These are phyloP conservation scores for Musca domestica DNA, from an alignment of 1,140 invertebrate species.

Conservation along the genomic window DNA sequence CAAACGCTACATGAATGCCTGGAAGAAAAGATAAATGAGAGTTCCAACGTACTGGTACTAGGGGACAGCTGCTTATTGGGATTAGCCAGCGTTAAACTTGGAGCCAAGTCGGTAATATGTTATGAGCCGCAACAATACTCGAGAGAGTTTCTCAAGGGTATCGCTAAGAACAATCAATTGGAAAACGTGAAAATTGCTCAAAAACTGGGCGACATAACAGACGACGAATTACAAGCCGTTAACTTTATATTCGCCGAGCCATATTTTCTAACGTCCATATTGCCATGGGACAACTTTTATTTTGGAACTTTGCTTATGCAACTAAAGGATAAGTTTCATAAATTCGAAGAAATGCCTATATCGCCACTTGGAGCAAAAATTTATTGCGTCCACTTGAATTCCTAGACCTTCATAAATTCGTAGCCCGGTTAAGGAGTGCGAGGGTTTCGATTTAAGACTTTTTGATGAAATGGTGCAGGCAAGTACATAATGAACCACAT, in stretches of 20 bases:
- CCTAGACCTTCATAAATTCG: constrained; percentile 90
- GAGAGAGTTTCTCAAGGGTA: constrained; percentile 61
- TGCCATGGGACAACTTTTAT: constrained; percentile 89
- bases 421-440: constrained; percentile 73
- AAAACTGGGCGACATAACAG: constrained; percentile 51
- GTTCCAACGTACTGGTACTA: constrained; percentile 69
- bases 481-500: constrained; percentile 32
- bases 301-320: constrained; percentile 69
- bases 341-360: constrained; percentile 53
- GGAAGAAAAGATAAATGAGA: constrained; percentile 57
- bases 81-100: constrained; percentile 69
- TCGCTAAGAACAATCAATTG: constrained; percentile 59
- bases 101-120: constrained; percentile 70
- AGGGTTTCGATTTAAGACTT: constrained; percentile 78
- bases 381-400: constrained; percentile 81
- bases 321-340: constrained; percentile 52
- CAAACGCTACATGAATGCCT: constrained; percentile 67
- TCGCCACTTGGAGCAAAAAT: constrained; percentile 65
- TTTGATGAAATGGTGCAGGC: constrained; percentile 91
- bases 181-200: constrained; percentile 57
- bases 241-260: constrained; percentile 79
- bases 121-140: constrained; percentile 67
- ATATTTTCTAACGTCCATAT: constrained; percentile 73
- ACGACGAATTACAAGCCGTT: constrained; percentile 56
- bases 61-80: constrained; percentile 80